Conservation (phyloP, 2,888 invertebrate species). For the Drosophila infuscata region DNA sequence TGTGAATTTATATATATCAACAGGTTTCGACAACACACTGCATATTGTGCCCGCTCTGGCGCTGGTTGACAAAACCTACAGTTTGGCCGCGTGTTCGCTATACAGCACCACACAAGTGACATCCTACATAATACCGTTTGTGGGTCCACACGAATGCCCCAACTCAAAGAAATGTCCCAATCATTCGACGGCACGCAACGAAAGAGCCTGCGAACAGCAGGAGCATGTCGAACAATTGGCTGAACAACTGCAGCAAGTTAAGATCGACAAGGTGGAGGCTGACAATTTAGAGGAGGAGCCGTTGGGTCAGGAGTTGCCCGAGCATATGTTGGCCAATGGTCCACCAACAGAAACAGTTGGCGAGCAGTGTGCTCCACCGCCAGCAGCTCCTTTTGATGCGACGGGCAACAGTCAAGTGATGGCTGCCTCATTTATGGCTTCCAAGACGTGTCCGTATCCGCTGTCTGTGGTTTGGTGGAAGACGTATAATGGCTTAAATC, state of each 20-base stretch:
- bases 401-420: slow-evolving; percentile 81
- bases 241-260: slow-evolving; percentile 40
- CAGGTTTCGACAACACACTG: slow-evolving; percentile 85
- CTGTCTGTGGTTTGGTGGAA: slow-evolving; percentile 91
- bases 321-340: slow-evolving; percentile 74
- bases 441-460: slow-evolving; percentile 86
- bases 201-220: slow-evolving; percentile 23
- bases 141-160: slow-evolving; percentile 85
- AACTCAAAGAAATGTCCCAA: slow-evolving; percentile 85
- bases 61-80: slow-evolving; percentile 81
- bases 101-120: slow-evolving; percentile 84
- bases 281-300: slow-evolving; percentile 58
- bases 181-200: slow-evolving; percentile 56
- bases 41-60: slow-evolving; percentile 84
- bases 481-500: slow-evolving; percentile 89
- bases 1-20: slow-evolving; percentile 44
- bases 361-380: slow-evolving; percentile 36
- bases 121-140: slow-evolving; percentile 85
- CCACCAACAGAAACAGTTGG: slow-evolving; percentile 7
- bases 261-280: slow-evolving; percentile 37
- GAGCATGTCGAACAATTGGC: slow-evolving; percentile 46
- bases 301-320: slow-evolving; percentile 81
- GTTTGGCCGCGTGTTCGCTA: slow-evolving; percentile 70
- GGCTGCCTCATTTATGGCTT: slow-evolving; percentile 84
- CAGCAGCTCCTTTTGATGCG: slow-evolving; percentile 51